Percentiles rank a stretch among this genome's conserved stretches.
Conservation (phyloP, 2,888 invertebrate species). For the Drosophila merina region DNA sequence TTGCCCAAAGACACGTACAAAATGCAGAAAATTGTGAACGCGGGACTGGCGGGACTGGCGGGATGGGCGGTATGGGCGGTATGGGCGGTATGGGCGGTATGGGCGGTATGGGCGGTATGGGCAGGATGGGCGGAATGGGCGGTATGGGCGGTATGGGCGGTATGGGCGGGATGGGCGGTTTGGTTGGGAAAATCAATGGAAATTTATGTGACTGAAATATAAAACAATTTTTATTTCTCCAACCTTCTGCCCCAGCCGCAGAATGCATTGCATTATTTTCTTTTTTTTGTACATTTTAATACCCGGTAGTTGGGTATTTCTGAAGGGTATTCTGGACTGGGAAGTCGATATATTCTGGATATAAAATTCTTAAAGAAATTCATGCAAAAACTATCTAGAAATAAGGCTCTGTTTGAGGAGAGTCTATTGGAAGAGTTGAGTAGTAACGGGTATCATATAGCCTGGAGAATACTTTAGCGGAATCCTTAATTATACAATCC, state of each 20-base stretch:
- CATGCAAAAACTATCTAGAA: too few species aligned
- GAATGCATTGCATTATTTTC: slow-evolving; percentile 50
- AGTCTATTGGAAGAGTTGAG: too few species aligned
- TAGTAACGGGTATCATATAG: too few species aligned
- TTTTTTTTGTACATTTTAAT: slow-evolving; percentile 31
- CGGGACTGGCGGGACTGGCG: background rate
- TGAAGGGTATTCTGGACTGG: background rate
- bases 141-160: background rate
- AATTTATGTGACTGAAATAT: slow-evolving; percentile 72
- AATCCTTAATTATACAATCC: too few species aligned
- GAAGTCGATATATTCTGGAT: background rate
- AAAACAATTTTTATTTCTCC: slow-evolving; percentile 52
- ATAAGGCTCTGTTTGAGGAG: too few species aligned
- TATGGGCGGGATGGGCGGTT: background rate
- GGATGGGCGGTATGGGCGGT: background rate
- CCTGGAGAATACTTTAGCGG: too few species aligned
- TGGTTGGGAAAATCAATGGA: slow-evolving; percentile 71
- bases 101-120: background rate
- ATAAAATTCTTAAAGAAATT: too few species aligned
- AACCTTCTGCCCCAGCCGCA: background rate
- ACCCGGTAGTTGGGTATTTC: background rate
- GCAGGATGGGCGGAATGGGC: too few species aligned
- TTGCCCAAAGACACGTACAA: slow-evolving; percentile 54
- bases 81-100: background rate
- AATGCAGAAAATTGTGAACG: background rate